Evolutionary conservation across 2,113 vertebrate genomes (phyloP).

Genomic region (Proterorhinus semilunaris): DNA sequence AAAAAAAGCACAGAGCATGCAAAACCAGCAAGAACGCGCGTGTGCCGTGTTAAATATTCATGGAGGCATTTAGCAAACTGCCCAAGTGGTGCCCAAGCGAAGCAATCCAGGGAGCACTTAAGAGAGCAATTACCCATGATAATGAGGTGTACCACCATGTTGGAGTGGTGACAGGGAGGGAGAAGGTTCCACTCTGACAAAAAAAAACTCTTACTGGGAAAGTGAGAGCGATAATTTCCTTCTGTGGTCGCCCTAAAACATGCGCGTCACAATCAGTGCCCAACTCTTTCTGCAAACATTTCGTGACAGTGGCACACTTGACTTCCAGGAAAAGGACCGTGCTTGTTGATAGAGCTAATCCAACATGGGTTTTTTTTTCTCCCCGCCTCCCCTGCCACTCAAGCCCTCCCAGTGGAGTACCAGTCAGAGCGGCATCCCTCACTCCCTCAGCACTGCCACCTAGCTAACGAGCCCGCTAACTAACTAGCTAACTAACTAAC

Average conservation of each 20-base stretch:
- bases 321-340: conserved; percentile 23
- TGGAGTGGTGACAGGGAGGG: conserved; percentile 31
- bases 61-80: neutral
- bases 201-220: conserved; percentile 34
- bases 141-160: conserved; percentile 48
- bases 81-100: conserved; percentile 5
- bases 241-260: conserved; percentile 12
- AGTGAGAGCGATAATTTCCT: conserved; percentile 12
- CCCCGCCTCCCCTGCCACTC: conserved; percentile 45
- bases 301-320: conserved; percentile 45
- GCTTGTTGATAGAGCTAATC: conserved; percentile 64
- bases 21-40: conserved; percentile 4
- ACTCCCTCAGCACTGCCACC: neutral
- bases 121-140: conserved; percentile 22
- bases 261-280: conserved; percentile 15
- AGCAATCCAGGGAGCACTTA: conserved; percentile 16
- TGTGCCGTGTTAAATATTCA: neutral
- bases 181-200: conserved; percentile 26
- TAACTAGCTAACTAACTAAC: conserved; percentile 9
- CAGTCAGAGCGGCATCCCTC: conserved; percentile 32
- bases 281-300: conserved; percentile 36
- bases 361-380: conserved; percentile 37
- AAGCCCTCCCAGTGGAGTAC: conserved; percentile 16
- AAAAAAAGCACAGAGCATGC: conserved; percentile 1
- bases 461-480: neutral